Evolutionary conservation across 2,888 invertebrate species (phyloP).

Genomic region (Gibbula magus): DNA sequence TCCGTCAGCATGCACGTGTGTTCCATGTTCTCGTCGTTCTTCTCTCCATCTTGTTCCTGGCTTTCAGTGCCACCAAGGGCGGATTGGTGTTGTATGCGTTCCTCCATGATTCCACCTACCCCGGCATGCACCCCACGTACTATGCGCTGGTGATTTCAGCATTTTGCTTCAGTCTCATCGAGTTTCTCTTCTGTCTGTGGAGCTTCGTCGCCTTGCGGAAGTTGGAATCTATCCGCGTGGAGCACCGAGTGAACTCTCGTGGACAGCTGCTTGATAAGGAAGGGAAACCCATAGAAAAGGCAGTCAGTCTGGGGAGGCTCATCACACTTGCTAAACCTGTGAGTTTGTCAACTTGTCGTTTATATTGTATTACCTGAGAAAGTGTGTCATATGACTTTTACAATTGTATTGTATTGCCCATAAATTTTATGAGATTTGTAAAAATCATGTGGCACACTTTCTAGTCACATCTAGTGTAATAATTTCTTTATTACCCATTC

Average conservation of each 20-base stretch:
- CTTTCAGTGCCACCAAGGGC: constrained; percentile 51
- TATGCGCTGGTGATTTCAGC: constrained; percentile 64
- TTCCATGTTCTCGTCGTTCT: constrained; percentile 45
- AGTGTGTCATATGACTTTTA: not conserved
- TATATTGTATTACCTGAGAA: too few relatives aligned
- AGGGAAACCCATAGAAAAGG: constrained; percentile 62
- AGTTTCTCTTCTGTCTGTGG: constrained; percentile 54
- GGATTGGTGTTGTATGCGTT: constrained; percentile 59
- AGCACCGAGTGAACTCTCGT: constrained; percentile 61
- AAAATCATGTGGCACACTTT: too few relatives aligned
- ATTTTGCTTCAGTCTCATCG: constrained; percentile 55
- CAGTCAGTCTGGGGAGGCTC: constrained; percentile 59
- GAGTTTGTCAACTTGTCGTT: constrained; percentile 35
- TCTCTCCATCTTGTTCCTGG: constrained; percentile 44
- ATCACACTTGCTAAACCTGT: constrained; percentile 67
- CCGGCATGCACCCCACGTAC: constrained; percentile 64
- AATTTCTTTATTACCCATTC: too few relatives aligned
- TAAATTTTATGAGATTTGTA: too few relatives aligned
- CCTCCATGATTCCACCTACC: constrained; percentile 50
- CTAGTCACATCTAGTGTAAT: too few relatives aligned
- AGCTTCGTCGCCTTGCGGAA: constrained; percentile 57
- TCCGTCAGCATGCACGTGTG: constrained; percentile 35
- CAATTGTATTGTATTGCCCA: too few relatives aligned
- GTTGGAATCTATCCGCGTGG: constrained; percentile 54
- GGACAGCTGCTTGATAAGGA: constrained; percentile 68